Base-by-base conservation (phyloP, 2,797 vertebrate genomes). In the Sciaenops ocellatus region DNA sequence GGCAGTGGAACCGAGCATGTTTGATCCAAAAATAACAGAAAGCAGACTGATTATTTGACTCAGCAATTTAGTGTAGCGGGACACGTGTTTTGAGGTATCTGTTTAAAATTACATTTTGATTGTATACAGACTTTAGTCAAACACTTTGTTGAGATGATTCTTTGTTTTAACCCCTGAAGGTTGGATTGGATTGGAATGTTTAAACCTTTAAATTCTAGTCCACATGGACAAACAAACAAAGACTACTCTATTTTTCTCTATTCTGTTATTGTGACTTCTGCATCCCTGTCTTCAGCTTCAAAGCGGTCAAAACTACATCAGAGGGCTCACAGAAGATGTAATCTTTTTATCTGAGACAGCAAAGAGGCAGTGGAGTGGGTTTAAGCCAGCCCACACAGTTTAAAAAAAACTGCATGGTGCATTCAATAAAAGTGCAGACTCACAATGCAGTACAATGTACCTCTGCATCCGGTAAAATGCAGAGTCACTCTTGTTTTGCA, bases 291-390 rank as follows among this genome's bases (percentile, higher is more conserved):
- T 66, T 47, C 10, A 69, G 63, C 44, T 51, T 38, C 47, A 74
- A 13, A 76, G 54, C 4, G 24, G 59, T 68, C 16, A 47, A 68
- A 30, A 62, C 16, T 38, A 69, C 50, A 75, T 73, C 26, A 61
- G 20, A 24, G 48, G 1, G 47, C 59, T 82, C 20, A 12, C 18
- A 54, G 46, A 61, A 4, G 55, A 81, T 62, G 30, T 68, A 62
- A 85, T 86, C 70, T 56, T 68, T 85, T 85, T 68, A 84, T 82
- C 44, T 34, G 16, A 83, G 55, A 51, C 82, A 54, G 59, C 73
- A 67, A 72, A 86, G 59, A 73, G 72, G 38, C 28, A 17, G 78
- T 2, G 17, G 41, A 75, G 48, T 52, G 47, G 42, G 54, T 68
- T 69, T 42, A 65, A 85, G 52, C 46, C 54, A 57, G 61, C 6